Conservation (phyloP, 2,888 invertebrate genomes). For the Aspidiotus destructor region DNA sequence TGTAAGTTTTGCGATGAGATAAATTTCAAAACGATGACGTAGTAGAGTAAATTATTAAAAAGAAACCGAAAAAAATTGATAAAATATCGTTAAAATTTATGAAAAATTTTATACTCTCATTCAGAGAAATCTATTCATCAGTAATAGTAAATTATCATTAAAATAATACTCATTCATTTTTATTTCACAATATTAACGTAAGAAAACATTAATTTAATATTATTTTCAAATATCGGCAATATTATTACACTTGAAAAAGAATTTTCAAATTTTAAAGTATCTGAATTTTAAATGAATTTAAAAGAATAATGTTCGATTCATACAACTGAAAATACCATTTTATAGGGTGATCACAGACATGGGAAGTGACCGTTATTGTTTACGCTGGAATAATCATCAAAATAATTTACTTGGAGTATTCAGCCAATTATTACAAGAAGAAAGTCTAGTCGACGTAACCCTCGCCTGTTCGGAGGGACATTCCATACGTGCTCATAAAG, state of each 20-base stretch:
- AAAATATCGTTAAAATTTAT: neutral
- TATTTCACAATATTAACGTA: neutral
- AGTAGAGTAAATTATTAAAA: constrained; percentile 6
- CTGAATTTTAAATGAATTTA: neutral
- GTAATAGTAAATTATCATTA: too few species aligned
- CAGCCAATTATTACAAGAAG: constrained; percentile 91
- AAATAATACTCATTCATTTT: too few species aligned
- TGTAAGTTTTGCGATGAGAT: constrained; percentile 20
- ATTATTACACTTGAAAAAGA: neutral
- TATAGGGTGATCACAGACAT: constrained; percentile 53
- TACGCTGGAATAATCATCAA: constrained; percentile 98
- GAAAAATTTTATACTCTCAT: neutral
- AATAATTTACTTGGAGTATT: constrained; percentile 95
- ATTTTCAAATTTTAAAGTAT: neutral
- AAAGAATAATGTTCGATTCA: neutral
- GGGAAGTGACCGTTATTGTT: constrained; percentile 97
- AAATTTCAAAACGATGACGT: constrained; percentile 2
- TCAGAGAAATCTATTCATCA: neutral
- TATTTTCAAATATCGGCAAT: too few species aligned
- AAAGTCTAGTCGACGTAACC: constrained; percentile 91
- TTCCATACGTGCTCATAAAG: constrained; percentile 89
- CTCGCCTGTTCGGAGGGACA: constrained; percentile 93
- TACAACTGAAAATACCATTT: neutral
- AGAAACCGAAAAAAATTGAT: constrained; percentile 5
- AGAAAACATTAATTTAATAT: neutral